Evolutionary conservation across 2,113 vertebrate species (phyloP), one percentile per base, ranked within the genome.

Genomic region (Cochlearius cochlearius): DNA sequence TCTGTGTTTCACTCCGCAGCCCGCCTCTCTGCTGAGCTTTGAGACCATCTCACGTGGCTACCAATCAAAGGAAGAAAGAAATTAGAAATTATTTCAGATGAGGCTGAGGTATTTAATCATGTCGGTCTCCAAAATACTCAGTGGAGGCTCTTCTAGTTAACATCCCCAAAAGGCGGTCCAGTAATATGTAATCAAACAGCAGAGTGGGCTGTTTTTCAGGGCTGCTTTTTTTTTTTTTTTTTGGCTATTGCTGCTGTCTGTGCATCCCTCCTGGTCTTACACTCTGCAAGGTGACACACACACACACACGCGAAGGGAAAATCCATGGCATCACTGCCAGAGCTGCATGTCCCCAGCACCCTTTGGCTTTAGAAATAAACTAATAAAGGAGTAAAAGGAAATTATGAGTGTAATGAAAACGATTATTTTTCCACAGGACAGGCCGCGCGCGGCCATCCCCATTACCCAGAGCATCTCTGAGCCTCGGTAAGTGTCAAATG

Each of bases 401-500:
- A 95, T 87, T 50, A 78, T 0, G 7, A n/a, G 9, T 38, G 68
- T 49, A 78, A 91, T 82, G 62, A 94, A 82, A 94, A 87, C 50
- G 91, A 75, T 94, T 81, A 34, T 86, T 72, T 92, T 84, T 72
- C 66, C 47, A 27, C 74, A 38, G 92, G 78, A 63, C 69, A 45
- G 84, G 77, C 76, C 3, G 0, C 5, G 9, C 0, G 15, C 32
- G 6, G 62, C 82, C 8, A 6, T 85, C 50, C 53, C 69, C 0
- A 1, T 27, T 41, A 18, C 71, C 50, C 34, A 8, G 90, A 76
- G 88, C 88, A 62, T 73, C 74, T 73, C 81, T 15, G 77, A 93
- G 93, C 87, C 91, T 76, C 68, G 6, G 50, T 75, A 18, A 93
- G 82, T 71, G 94, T 95, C 93, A 93, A 36, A 93, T 88, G 95